These are phyloP conservation scores for Danaus chrysippus DNA, from an alignment of 2,888 invertebrate genomes.

Conservation along the genomic window DNA sequence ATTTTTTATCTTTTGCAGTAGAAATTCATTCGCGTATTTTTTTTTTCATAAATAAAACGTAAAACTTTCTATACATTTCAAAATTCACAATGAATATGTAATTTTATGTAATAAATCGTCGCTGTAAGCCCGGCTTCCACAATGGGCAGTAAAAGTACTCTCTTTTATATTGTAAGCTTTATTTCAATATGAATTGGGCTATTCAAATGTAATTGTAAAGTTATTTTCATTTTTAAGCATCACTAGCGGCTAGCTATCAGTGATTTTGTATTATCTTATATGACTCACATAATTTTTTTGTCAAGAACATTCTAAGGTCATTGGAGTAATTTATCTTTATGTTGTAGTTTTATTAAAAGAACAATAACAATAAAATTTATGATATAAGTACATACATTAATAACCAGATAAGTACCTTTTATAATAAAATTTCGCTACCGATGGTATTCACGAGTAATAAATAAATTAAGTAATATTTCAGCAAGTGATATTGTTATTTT, in stretches of 20 bases:
- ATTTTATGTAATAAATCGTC: not conserved
- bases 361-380: not conserved
- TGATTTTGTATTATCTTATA: not conserved
- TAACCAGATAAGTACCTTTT: constrained; percentile 46
- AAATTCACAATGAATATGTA: not conserved
- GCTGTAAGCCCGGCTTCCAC: not conserved
- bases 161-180: not conserved
- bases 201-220: not conserved
- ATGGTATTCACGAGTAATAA: not conserved
- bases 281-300: not conserved
- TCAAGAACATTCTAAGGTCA: constrained; percentile 9
- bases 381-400: constrained; percentile 28
- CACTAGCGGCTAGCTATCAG: not conserved
- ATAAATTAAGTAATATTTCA: constrained; percentile 8
- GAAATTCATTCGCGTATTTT: not conserved
- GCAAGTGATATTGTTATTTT: constrained; percentile 34
- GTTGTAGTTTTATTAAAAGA: not conserved
- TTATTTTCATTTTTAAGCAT: not conserved
- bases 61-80: too few species aligned
- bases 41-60: too few species aligned
- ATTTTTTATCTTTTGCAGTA: too few species aligned
- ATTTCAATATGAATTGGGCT: constrained; percentile 2
- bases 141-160: constrained; percentile 2
- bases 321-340: constrained; percentile 3
- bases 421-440: constrained; percentile 24